Conservation (phyloP, 1,140 invertebrate genomes). For the Papilio dardanus region DNA sequence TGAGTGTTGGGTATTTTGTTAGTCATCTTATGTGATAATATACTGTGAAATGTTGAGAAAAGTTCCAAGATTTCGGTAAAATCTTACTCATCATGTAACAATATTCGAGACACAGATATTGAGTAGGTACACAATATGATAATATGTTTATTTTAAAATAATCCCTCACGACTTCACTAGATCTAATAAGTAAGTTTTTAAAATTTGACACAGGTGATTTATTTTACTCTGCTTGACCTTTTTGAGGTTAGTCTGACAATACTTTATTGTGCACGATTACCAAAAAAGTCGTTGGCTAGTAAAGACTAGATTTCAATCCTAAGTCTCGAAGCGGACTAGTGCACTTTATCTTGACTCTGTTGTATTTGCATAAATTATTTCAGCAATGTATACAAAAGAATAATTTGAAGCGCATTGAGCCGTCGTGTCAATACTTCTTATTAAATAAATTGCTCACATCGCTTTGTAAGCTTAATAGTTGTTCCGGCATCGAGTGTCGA, state of each 20-base stretch:
- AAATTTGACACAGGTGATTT: not conserved
- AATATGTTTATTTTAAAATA: not conserved
- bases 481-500: slow-evolving; percentile 29
- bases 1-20: not conserved
- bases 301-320: slow-evolving; percentile 7
- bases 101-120: not conserved
- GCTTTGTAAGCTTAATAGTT: slow-evolving; percentile 22
- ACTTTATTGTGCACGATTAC: not conserved
- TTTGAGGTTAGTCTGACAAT: not conserved
- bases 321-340: not conserved
- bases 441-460: slow-evolving; percentile 28
- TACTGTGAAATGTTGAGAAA: slow-evolving; percentile 1
- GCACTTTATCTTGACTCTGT: not conserved
- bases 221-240: slow-evolving; percentile 1
- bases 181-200: not conserved
- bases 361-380: slow-evolving; percentile 18
- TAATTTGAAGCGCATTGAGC: slow-evolving; percentile 8
- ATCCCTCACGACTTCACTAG: slow-evolving; percentile 7
- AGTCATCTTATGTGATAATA: not conserved
- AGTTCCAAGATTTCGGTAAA: not conserved
- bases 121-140: not conserved
- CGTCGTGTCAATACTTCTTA: slow-evolving; percentile 23
- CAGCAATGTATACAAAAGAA: not conserved
- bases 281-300: not conserved
- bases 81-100: not conserved